Percentiles rank a stretch among this genome's conserved stretches.
Evolutionary conservation across 2,797 vertebrate genomes (phyloP).

Genomic region (Sarcophilus harrisii): DNA sequence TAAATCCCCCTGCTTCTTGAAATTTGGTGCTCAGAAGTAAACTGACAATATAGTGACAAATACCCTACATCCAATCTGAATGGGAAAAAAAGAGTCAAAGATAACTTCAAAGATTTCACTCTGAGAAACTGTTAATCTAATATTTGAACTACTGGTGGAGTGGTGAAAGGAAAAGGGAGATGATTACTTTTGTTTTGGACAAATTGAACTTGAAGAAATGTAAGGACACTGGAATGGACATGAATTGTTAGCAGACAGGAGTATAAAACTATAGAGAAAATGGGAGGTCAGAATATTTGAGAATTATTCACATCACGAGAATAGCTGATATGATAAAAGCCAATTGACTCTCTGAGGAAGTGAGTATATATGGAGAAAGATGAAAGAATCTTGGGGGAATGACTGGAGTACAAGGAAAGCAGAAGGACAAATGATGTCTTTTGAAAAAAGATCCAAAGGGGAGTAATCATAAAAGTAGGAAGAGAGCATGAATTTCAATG

Average conservation of each 20-base stretch:
- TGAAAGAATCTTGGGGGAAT: not conserved
- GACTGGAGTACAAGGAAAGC: not conserved
- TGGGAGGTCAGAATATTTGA: not conserved
- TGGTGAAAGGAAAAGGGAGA: not conserved
- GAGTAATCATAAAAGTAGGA: not conserved
- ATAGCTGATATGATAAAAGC: not conserved
- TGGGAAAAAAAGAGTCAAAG: not conserved
- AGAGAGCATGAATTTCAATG: not conserved
- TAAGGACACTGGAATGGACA: not conserved
- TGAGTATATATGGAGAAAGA: not conserved
- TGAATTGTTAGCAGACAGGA: not conserved
- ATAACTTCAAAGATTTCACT: not conserved
- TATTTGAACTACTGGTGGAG: not conserved
- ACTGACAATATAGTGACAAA: not conserved
- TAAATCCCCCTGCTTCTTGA: not conserved
- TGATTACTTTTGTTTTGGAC: not conserved
- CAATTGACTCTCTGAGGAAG: not conserved
- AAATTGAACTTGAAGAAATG: not conserved
- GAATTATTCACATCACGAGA: not conserved
- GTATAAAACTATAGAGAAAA: not conserved
- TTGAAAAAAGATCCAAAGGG: not conserved
- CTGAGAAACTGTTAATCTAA: not conserved
- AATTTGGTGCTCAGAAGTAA: not conserved
- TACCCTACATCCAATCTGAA: not conserved
- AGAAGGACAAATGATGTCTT: not conserved